Base-by-base conservation (phyloP, 2,797 vertebrate genomes). In the Lepus oiostolus region DNA sequence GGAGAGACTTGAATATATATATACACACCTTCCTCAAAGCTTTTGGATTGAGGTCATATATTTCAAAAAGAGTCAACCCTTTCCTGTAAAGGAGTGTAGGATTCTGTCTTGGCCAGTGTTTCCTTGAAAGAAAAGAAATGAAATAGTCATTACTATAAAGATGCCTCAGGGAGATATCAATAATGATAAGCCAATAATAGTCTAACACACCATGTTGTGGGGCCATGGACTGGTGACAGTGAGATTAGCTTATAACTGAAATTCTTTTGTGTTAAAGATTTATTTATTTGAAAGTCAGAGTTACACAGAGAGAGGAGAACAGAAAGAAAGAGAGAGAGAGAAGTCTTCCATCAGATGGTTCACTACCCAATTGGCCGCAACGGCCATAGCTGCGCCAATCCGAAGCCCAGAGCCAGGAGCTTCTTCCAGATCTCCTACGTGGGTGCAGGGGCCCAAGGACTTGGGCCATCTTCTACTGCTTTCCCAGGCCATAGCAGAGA, bases 11-110 rank as follows among this genome's bases (percentile, higher is more conserved):
- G 47, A 30, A 75, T 24, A 75, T 35, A 47, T 16, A 42, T 14
- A 4, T 38, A 62, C 0, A 4, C 8, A 0, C 11, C 30, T 67
- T 12, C 24, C 12, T 75, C 42, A 68, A 74, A 89, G 42, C 5
- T 86, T 91, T 96, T 77, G 52, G n/a, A 83, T 13, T 82, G 4
- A 95, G 26, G 35, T 92, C 28, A 82, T 10, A 77, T 65, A 84
- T 70, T 77, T 90, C 8, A 89, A 35, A 38, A 86, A 89, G 94
- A 87, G 63, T 54, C 30, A 76, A 75, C 54, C 24, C n/a, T 93
- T 93, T 76, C 35, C 76, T 76, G 28, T 87, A 89, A 94, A 95
- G 81, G 68, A 77, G 52, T n/a, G 22, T 28, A 81, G 50, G 19
- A 62, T 84, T 93, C 50, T 84, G 75, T 92, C 22, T 81, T 89